Base-by-base conservation (phyloP, 2,797 vertebrate species). In the Sitta carolinensis region DNA sequence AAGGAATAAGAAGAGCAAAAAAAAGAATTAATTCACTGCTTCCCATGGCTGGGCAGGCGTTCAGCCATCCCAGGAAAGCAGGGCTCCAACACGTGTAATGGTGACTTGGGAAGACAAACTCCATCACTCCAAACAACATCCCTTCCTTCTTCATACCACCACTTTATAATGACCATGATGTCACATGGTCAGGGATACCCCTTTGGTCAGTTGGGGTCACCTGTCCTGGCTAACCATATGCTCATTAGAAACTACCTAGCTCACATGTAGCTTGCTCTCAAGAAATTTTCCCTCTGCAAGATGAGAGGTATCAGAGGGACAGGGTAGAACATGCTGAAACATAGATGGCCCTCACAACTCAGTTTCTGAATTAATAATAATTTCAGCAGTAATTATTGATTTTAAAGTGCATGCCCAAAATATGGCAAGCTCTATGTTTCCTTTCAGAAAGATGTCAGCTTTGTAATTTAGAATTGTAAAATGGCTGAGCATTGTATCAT, bases 61-160 rank as follows among this genome's bases (percentile, higher is more conserved):
- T 43, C 70, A 75, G 32, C 52, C 52, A 58, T 16, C 26, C 61
- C 26, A 51, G 52, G 26, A 51, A 16, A n/a, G 5, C 25, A 30
- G n/a, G 11, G 13, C 14, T 4, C 38, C 38, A 25, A 20, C 4
- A 9, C 29, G 29, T 2, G 1, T 23, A 5, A 29, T 8, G 19
- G 19, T 54, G 13, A 10, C 25, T 17, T 16, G 16, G 16, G 34
- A 26, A 61, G 25, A 34, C 29, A 69, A 47, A 26, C 4, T 17
- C 40, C 16, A 47, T 23, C 54, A 14, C 6, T 20, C 7, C 54
- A 52, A 59, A n/a, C 9, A 59, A n/a, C 9, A 4, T 3, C 0
- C 3, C 3, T 6, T 68, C 3, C 23, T 76, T 9, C 29, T 68
- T 45, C n/a, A 54, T 61, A 7, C 16, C 6, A 3, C 6, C 6